Base-by-base conservation (phyloP, 1,140 invertebrate genomes). In the Achatina immaculata region DNA sequence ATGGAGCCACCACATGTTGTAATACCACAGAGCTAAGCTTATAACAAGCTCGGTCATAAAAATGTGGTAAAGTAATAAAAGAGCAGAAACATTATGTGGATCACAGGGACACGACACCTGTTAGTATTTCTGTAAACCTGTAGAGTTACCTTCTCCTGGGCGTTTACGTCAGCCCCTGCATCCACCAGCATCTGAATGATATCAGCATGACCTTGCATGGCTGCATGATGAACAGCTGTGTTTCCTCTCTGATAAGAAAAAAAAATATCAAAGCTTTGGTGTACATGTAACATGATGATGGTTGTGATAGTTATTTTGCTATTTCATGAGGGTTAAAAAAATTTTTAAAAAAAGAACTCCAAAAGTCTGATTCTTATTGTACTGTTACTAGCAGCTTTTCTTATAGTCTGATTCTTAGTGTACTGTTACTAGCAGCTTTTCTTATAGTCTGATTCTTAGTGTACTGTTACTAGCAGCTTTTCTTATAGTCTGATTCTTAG, bases 171-270 rank as follows among this genome's bases (percentile, higher is more conserved):
- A 68, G 88, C 89, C 40, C 89, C 89, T 77, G 89, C 87, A 45
- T 90, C 82, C 11, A 91, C 85, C 42, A 92, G 76, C 77, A 87
- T 89, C 80, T 90, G 72, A 66, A 91, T 86, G 74, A 91, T 90
- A 68, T 90, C 89, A 58, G 85, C 82, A 84, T 91, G 88, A 19
- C 91, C 91, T 68, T 90, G 89, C 90, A 91, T 91, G 7, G 90
- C 90, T 36, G 91, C 91, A 86, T 92, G 91, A 81, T 92, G 91
- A 24, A 92, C 74, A 38, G 90, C 86, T 16, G 88, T 86, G 80
- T 86, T 87, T 28, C 84, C 85, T 80, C 86, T 82, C 88, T 90
- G 78, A 31, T 84, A n/a, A 80, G 28, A 77, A 68, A n/a, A 0
- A 48, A 77, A 45, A 43, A n/a, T n/a, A n/a, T n/a, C n/a, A n/a